Evolutionary conservation across 2,113 vertebrate species (phyloP), one percentile per base, ranked within the genome.

Genomic region (Anolis carolinensis): DNA sequence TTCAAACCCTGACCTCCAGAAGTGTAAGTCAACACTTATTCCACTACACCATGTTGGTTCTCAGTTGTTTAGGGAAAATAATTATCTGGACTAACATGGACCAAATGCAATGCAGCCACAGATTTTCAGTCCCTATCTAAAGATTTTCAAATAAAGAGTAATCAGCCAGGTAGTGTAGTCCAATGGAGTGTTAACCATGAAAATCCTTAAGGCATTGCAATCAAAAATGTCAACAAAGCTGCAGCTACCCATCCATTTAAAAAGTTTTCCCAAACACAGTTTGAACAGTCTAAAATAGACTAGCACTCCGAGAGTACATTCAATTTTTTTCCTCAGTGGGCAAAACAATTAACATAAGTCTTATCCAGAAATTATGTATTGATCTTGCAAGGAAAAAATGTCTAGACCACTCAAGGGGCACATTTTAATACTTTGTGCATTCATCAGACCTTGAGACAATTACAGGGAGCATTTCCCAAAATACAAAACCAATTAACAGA

Each of bases 301-400:
- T 87, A 79, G 65, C 85, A 87, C 81, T 87, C 3, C 8, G 87
- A 89, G 89, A 70, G 86, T 90, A 86, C 86, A 84, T 82, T 90
- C 81, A 72, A 44, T 68, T 1, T 59, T 79, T 65, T 25, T 68
- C 87, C 52, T 92, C 79, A 25, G 16, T 74, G 71, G 18, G 48
- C 63, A 89, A 89, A 91, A 10, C 48, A 90, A 88, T 91, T 85
- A 86, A 89, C 89, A 88, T 55, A 85, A 68, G 4, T 81, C 85
- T 89, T 74, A 23, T 81, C 23, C 79, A 90, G 67, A 92, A 92
- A 93, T 85, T 89, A 85, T 89, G 21, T 84, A 86, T 90, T 1
- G 39, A 86, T 90, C 79, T 90, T 84, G 32, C 27, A 30, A 86
- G 65, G 86, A 21, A 14, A 14, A 13, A 1, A 76, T 5, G 21